phyloP scores from a whole-genome alignment of 2,888 invertebrate genomes.

The Thumatha senex region DNA sequence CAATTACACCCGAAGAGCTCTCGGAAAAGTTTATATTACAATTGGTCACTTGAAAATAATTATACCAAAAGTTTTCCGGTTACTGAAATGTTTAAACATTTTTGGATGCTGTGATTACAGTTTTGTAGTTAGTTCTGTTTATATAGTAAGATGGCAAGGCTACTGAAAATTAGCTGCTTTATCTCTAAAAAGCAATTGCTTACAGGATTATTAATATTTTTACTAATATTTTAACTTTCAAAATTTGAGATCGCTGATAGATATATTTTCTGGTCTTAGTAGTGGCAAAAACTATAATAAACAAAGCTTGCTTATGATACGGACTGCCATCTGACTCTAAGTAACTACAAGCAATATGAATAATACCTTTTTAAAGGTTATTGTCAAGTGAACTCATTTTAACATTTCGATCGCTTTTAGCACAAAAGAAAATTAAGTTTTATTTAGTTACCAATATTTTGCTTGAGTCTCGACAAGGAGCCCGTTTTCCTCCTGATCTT shows the following conservation, averaged over 20 bases:
- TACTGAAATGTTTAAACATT: not conserved
- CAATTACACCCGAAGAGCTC: constrained; percentile 23
- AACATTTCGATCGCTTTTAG: not conserved
- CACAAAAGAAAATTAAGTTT: not conserved
- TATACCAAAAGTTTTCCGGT: constrained; percentile 13
- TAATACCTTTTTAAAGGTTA: not conserved
- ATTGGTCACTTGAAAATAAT: constrained; percentile 30
- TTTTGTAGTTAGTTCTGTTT: not conserved
- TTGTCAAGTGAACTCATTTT: not conserved
- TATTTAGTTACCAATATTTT: not conserved
- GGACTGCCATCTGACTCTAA: not conserved
- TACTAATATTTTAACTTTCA: no score
- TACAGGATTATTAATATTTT: no score
- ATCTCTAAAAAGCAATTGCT: no score
- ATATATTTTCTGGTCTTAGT: no score
- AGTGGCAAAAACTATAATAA: no score
- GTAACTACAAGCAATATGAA: not conserved
- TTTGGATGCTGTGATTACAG: not conserved
- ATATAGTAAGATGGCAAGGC: no score
- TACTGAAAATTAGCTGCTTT: no score
- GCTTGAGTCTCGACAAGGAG: not conserved
- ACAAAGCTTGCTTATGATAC: not conserved
- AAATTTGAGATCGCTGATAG: no score
- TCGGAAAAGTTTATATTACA: constrained; percentile 23
- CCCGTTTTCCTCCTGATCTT: not conserved